phyloP scores from a whole-genome alignment of 2,888 invertebrate genomes.

The Tachina fera region DNA sequence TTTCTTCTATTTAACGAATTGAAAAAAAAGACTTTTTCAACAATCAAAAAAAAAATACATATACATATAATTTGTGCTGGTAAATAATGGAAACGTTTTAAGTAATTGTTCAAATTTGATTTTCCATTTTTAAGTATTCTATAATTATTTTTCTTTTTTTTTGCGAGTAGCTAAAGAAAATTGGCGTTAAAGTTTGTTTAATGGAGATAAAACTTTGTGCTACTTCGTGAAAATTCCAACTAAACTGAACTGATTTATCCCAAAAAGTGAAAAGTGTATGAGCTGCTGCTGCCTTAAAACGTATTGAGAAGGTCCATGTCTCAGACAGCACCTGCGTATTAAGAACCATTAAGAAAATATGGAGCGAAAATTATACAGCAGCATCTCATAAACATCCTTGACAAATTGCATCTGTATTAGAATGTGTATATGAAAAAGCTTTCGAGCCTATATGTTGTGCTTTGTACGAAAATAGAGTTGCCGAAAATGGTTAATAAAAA shows the following conservation, averaged over 20 bases:
- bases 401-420: conserved; percentile 46
- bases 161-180: conserved; percentile 62
- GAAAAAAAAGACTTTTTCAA: conserved; percentile 5
- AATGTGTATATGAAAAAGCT: conserved; percentile 45
- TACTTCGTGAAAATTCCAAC: conserved; percentile 71
- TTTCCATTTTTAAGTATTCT: conserved; percentile 48
- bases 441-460: conserved; percentile 35
- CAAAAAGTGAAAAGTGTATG: conserved; percentile 68
- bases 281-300: conserved; percentile 65
- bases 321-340: conserved; percentile 64
- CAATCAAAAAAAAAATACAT: conserved; percentile 8
- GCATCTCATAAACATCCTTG: conserved; percentile 70
- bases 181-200: conserved; percentile 63
- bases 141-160: conserved; percentile 39
- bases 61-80: conserved; percentile 27
- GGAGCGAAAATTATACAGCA: conserved; percentile 67
- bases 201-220: conserved; percentile 67
- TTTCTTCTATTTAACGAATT: conserved; percentile 31
- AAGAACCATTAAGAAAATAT: conserved; percentile 55
- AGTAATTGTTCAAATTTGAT: conserved; percentile 34
- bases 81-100: conserved; percentile 24
- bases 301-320: conserved; percentile 71
- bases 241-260: conserved; percentile 70
- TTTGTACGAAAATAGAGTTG: conserved; percentile 22
- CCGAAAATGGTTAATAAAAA: neutral